Conservation (phyloP, 2,113 vertebrate species). For the Camarhynchus parvulus region DNA sequence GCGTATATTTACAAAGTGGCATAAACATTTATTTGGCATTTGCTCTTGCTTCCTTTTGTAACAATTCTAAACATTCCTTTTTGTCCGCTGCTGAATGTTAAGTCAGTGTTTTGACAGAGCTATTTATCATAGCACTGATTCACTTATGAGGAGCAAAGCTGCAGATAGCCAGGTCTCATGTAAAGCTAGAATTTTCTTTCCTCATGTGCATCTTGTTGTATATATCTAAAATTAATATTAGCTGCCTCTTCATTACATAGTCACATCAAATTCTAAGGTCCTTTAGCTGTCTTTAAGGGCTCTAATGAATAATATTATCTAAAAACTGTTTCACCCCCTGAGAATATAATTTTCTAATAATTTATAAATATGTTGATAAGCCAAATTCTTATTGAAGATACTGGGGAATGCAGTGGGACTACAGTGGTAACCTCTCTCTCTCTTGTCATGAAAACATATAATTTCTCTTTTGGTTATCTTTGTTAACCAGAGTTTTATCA, state of each 20-base stretch:
- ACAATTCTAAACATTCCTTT: not conserved
- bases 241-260: not conserved
- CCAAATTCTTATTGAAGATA: not conserved
- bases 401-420: not conserved
- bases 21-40: not conserved
- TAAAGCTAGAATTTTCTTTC: not conserved
- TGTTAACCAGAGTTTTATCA: not conserved
- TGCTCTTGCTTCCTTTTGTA: not conserved
- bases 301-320: not conserved
- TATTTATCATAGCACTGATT: rapidly evolving
- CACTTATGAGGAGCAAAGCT: not conserved
- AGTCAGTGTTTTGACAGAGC: not conserved
- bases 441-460: not conserved
- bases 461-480: not conserved
- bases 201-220: not conserved
- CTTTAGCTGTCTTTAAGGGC: not conserved
- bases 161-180: not conserved
- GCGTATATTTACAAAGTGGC: not conserved
- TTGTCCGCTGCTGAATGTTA: not conserved
- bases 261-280: not conserved
- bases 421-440: not conserved
- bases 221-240: not conserved
- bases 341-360: not conserved
- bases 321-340: not conserved
- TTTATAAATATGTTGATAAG: not conserved